These are phyloP conservation scores for Lysiphlebus fabarum DNA, from an alignment of 1,140 invertebrate genomes.

Conservation along the genomic window DNA sequence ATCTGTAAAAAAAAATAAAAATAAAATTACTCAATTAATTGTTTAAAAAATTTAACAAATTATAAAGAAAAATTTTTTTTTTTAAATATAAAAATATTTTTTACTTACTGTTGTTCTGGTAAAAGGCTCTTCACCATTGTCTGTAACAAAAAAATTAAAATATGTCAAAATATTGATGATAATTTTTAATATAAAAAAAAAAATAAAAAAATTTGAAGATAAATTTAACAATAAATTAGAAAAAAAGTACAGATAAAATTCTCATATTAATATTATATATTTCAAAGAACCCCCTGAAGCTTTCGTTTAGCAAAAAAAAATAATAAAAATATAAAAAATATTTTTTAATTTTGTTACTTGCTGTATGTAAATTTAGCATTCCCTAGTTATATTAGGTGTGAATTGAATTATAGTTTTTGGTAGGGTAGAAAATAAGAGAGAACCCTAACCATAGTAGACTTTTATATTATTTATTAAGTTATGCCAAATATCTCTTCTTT, in stretches of 20 bases:
- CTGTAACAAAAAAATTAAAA: constrained; percentile 37
- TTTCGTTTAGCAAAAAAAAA: constrained; percentile 29
- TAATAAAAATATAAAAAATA: constrained; percentile 20
- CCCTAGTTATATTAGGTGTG: constrained; percentile 45
- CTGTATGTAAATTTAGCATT: constrained; percentile 44
- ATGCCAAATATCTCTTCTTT: background rate
- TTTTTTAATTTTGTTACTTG: constrained; percentile 43
- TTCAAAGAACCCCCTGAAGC: constrained; percentile 32
- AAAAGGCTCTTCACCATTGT: constrained; percentile 29
- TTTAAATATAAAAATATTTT: constrained; percentile 13
- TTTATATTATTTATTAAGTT: constrained; percentile 32
- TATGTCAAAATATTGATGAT: background rate
- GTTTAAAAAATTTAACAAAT: too few species aligned
- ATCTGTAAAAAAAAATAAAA: constrained; percentile 48
- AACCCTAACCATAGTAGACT: constrained; percentile 18
- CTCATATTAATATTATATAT: background rate
- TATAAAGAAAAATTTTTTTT: too few species aligned
- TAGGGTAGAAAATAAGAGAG: too few species aligned
- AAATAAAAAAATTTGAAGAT: too few species aligned
- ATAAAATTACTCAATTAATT: too few species aligned
- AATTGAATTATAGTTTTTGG: constrained; percentile 43
- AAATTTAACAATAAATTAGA: too few species aligned
- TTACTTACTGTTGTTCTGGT: constrained; percentile 39
- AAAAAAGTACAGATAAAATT: too few species aligned
- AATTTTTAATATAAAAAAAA: too few species aligned